Evolutionary conservation across 2,113 vertebrate species (phyloP).

Genomic region (Bubo bubo): DNA sequence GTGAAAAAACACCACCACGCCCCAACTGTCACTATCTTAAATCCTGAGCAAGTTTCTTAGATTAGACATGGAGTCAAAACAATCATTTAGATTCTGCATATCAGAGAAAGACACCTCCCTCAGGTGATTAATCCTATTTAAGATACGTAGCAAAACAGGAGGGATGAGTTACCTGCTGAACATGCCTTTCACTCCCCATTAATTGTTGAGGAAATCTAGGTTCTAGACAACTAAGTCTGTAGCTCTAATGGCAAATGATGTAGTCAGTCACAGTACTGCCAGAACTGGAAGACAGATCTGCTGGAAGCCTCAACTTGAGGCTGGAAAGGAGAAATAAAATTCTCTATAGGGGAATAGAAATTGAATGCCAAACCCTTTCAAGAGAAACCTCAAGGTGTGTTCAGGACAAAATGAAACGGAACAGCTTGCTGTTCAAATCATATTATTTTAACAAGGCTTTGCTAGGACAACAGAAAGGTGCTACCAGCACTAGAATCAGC

Average conservation of each 20-base stretch:
- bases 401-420: neutral
- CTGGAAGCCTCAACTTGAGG: neutral
- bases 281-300: neutral
- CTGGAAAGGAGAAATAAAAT: neutral
- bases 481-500: neutral
- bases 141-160: neutral
- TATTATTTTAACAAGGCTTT: neutral
- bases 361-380: neutral
- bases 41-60: neutral
- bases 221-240: neutral
- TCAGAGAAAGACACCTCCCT: neutral
- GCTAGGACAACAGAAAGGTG: neutral
- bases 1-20: neutral
- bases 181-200: neutral
- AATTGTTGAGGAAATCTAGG: neutral
- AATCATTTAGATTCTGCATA: neutral
- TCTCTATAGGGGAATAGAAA: neutral
- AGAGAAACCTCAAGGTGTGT: neutral
- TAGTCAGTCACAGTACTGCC: neutral
- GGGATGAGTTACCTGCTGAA: neutral
- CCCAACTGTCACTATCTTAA: neutral
- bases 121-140: neutral
- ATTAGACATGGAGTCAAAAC: neutral
- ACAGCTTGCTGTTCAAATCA: neutral
- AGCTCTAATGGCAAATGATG: neutral